Evolutionary conservation across 2,797 vertebrate genomes (phyloP), one percentile per base, ranked within the genome.

Genomic region (Tiaroga cobitis): DNA sequence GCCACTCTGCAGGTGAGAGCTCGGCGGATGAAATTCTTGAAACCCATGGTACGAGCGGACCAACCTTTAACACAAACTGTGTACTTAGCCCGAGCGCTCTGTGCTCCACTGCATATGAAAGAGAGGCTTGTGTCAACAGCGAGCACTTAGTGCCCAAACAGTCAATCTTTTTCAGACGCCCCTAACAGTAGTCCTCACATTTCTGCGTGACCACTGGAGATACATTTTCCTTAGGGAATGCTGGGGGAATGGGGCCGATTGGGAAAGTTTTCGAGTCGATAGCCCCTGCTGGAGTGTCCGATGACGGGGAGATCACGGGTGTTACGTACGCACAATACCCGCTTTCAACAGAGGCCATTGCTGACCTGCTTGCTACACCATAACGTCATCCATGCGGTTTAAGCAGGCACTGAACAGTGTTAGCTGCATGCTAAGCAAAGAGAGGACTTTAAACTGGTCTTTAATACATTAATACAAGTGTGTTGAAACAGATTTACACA

Each of bases 191-290:
- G 77, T 24, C 68, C 43, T 85, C 67, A 65, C 74, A 78, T 89
- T 70, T 85, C 61, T 49, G 79, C 67, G 11, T 78, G 69, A 78
- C 67, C 29, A 34, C 29, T 19, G 76, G 76, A 89, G 85, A 82
- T 81, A 24, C 75, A 39, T 73, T 82, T 82, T 84, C 85, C 85
- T 81, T 46, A 76, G 73, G 80, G 61, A 89, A 83, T 46, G 37
- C 56, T 63, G 10, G 87, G 91, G 89, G 90, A 90, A 89, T 90
- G 88, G 90, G 91, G 89, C 59, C n/a, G 87, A 94, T 90, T 89
- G 91, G 90, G 89, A 90, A 76, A 82, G 90, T 89, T 90, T 51
- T n/a, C n/a, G 69, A 89, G 89, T 91, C 84, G 90, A 91, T 84
- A 89, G 90, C 91, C 91, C 77, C 79, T 88, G 68, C 79, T 88